Evolutionary conservation across 2,797 vertebrate genomes (phyloP).

Genomic region (Mallotus villosus): DNA sequence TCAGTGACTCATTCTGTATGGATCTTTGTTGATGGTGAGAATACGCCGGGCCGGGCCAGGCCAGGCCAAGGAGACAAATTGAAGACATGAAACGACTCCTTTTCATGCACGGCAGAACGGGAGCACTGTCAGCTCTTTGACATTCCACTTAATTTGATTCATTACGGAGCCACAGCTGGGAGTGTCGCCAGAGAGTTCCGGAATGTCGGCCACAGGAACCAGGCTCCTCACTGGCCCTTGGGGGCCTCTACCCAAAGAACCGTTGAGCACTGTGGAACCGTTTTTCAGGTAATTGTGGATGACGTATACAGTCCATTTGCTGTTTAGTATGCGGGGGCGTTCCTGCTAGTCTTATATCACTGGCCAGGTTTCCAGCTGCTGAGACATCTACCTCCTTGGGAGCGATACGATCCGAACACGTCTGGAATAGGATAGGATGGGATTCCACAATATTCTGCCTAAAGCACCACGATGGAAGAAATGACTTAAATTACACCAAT

Average conservation of each 20-base stretch:
- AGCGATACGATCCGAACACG: too few relatives aligned
- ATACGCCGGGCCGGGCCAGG: conserved; percentile 45
- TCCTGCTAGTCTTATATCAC: not conserved
- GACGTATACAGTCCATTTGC: conserved; percentile 6
- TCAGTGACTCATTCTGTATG: not conserved
- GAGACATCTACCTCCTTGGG: too few relatives aligned
- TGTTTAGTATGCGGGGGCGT: not conserved
- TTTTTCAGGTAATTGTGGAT: conserved; percentile 28
- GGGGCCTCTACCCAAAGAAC: not conserved
- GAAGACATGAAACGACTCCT: conserved; percentile 60
- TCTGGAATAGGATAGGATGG: too few relatives aligned
- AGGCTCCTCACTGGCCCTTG: not conserved
- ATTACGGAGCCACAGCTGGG: conserved; percentile 66
- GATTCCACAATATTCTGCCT: too few relatives aligned
- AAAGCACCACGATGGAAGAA: too few relatives aligned
- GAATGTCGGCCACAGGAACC: conserved; percentile 51
- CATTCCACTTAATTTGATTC: conserved; percentile 76
- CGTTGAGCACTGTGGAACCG: not conserved
- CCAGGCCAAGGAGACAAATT: conserved; percentile 62
- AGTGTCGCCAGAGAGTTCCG: conserved; percentile 33
- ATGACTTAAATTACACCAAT: too few relatives aligned
- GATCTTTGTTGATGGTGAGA: conserved; percentile 47
- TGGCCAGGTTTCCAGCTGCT: too few relatives aligned
- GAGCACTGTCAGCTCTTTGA: conserved; percentile 64
- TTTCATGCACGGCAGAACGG: conserved; percentile 61